Conservation (phyloP, 2,113 vertebrate genomes). For the Lophius piscatorius region DNA sequence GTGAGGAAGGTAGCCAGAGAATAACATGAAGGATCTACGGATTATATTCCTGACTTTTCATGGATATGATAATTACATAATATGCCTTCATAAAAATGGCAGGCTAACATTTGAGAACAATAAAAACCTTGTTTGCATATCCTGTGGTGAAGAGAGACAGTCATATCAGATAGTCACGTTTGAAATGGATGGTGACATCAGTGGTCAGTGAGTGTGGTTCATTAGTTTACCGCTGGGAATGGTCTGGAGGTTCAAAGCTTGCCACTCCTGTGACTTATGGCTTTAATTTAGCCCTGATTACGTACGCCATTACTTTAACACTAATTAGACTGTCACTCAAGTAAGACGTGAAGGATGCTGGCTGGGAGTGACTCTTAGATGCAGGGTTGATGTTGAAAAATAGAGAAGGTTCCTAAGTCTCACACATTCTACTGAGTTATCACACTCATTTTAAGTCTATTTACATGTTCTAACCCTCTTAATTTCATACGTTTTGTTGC, state of each 20-base stretch:
- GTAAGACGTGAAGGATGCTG: constrained; percentile 16
- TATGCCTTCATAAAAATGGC: too few relatives aligned
- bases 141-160: constrained; percentile 9
- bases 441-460: not conserved
- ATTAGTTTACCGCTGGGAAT: constrained; percentile 44
- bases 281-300: constrained; percentile 69
- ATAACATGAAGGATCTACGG: too few relatives aligned
- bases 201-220: constrained; percentile 19
- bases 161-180: constrained; percentile 19
- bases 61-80: too few relatives aligned
- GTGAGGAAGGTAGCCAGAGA: too few relatives aligned
- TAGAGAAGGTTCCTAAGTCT: not conserved
- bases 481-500: constrained; percentile 23
- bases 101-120: too few relatives aligned
- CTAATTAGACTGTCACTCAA: constrained; percentile 68
- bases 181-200: constrained; percentile 46
- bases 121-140: not conserved
- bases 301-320: constrained; percentile 64
- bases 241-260: constrained; percentile 41
- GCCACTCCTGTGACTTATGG: constrained; percentile 65
- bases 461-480: constrained; percentile 6
- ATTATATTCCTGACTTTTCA: too few relatives aligned
- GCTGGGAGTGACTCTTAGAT: constrained; percentile 22
- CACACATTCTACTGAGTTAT: too few relatives aligned
- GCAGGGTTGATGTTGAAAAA: not conserved